Base-by-base conservation (phyloP, 2,888 invertebrate species). In the Uropetala carovei region DNA sequence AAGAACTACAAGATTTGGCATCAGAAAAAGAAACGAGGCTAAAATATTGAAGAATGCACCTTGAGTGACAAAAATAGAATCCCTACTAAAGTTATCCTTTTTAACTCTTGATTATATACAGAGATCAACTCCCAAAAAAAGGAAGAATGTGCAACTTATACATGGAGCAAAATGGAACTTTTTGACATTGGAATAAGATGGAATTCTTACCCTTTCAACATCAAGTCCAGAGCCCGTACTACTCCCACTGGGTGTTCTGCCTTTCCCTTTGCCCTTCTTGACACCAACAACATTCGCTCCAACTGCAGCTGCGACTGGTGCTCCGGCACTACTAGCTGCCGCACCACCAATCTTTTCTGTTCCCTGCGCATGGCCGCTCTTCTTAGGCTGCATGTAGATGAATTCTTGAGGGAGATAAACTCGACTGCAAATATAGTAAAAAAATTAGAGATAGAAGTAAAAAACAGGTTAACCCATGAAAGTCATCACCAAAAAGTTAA, bases 371-470 rank as follows among this genome's bases (percentile, higher is more conserved):
- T 82, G 81, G 68, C 58, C 92, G 58, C 81, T 30, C 81, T 92
- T 92, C 75, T 92, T 92, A 18, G 92, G 92, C 56, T 81, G 81
- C 60, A 82, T 56, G 81, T 92, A 92, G n/a, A 82, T 58, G 82
- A 92, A 92, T 22, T 92, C 92, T 92, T 81, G 81, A 2, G 92
- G 92, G 57, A 92, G 92, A 57, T 92, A 92, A 14, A 82, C 68
- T 60, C 82, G 81, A 14, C 92, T 92, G 89, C 30, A 89, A 86
- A 30, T 27, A 27, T 27, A 27, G 10, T n/a, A n/a, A 75, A 9
- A 75, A 27, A 11, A n/a, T 68, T 68, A 68, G 43, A 1, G 43
- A 43, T 43, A 43, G 43, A 43, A 43, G 43, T 43, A 43, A 43
- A 43, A 43, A 1, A 43, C 1, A 43, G 43, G 5, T 43, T 1